Base-by-base conservation (phyloP, 2,113 vertebrate genomes). In the Leptocoma aspasia region DNA sequence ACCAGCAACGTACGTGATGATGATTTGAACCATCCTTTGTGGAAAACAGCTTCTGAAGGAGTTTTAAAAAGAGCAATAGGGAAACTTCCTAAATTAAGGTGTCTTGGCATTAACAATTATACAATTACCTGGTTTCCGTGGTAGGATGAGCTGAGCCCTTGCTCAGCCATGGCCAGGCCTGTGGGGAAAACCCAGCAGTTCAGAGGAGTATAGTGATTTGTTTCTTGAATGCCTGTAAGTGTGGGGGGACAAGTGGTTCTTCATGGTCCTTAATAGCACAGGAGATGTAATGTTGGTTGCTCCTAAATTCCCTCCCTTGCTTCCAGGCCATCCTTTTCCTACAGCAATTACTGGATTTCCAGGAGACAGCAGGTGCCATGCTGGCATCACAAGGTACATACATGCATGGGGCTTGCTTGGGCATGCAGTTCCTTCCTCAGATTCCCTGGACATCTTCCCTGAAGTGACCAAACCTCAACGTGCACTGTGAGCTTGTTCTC, bases 311-410 rank as follows among this genome's bases (percentile, higher is more conserved):
- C 35, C 18, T 82, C 7, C 66, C 47, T 87, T 93, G 64, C 68
- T 71, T 57, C 8, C 97, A 99, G 99, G 99, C 99, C 66, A 99
- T 99, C 95, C 98, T 99, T 64, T 99, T 99, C 96, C 98, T 99
- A 66, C 99, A 99, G 96, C 99, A 99, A 82, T 98, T 99, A 92
- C 96, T 99, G 95, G 99, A 99, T 97, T 99, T 99, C 96, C 99
- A 99, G 84, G 99, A 99, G 97, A 99, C 99, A 0, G 99, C 99
- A 0, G 99, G 99, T 17, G 99, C 99, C 94, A 99, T 99, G 99
- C 87, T 99, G 95, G 99, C 99, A 45, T 99, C 99, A 3, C 99
- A 99, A 99, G 99, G 99, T 99, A 99, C 33, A 10, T 49, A 98
- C 61, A 22, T 37, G 60, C 68, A 68, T 53, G 69, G n/a, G 54